Conservation (phyloP, 2,888 invertebrate genomes). For the Rhyacophila evoluta region DNA sequence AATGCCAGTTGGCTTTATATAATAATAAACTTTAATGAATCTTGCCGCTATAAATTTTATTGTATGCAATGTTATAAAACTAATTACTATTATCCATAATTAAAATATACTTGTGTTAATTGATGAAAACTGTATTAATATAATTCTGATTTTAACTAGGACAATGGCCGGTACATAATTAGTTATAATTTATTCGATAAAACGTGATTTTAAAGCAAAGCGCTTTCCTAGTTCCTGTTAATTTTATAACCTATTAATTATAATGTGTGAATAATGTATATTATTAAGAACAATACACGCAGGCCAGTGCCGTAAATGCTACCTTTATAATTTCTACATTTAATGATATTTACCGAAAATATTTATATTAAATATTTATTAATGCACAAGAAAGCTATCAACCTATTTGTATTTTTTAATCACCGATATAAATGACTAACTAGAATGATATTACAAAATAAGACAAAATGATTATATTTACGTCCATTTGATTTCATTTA, state of each 20-base stretch:
- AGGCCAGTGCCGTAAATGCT: slow-evolving; percentile 38
- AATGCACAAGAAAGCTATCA: neutral
- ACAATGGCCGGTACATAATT: slow-evolving; percentile 52
- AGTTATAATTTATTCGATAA: slow-evolving; percentile 41
- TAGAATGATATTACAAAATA: too few species aligned
- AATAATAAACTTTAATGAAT: neutral
- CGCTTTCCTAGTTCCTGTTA: slow-evolving; percentile 53
- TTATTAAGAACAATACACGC: slow-evolving; percentile 6
- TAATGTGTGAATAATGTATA: slow-evolving; percentile 12
- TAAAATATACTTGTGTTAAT: neutral
- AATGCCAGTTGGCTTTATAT: neutral
- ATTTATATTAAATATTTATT: too few species aligned
- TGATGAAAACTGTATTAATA: neutral
- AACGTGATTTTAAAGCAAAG: slow-evolving; percentile 50
- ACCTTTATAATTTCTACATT: neutral
- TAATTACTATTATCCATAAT: neutral
- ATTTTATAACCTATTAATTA: slow-evolving; percentile 29
- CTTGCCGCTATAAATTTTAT: slow-evolving; percentile 10
- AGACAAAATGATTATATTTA: too few species aligned
- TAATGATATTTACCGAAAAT: too few species aligned
- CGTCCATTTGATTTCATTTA: too few species aligned
- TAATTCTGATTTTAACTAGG: slow-evolving; percentile 28
- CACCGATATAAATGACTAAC: too few species aligned
- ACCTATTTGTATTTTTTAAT: too few species aligned
- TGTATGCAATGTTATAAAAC: neutral